Base-by-base conservation (phyloP, 2,888 invertebrate species). In the Drosophila mulleri region DNA sequence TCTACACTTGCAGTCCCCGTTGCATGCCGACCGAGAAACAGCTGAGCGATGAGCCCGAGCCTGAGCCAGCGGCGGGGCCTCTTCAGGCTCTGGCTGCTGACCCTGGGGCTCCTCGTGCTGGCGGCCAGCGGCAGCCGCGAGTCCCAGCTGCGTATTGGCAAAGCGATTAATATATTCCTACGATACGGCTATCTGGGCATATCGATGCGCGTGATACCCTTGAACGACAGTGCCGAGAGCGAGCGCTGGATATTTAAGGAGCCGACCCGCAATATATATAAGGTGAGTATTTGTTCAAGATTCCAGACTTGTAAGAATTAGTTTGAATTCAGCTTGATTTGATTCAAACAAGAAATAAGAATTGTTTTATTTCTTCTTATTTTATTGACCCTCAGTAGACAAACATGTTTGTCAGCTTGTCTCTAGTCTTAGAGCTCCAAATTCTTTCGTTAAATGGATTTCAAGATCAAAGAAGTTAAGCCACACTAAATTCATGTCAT, bases 121-220 rank as follows among this genome's bases (percentile, higher is more conserved):
- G 78, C 80, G 68, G 88, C 84, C 75, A 88, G 88, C 52, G 91
- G 91, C 64, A 90, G 88, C 57, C 91, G 92, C 52, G 93, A 93
- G 73, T 93, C 93, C n/a, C 92, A 92, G 77, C 77, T 93, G 60
- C 90, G 96, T 81, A 95, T 97, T 76, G 98, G 97, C 82, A 96
- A 96, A 90, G 96, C 97, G 74, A 96, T 97, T 89, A 97, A 97
- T 93, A 95, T 97, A 89, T 97, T 97, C 81, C 94, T 95, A 92
- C 94, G 95, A 75, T 96, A 96, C 94, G 96, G 96, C 77, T 96
- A 96, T 93, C 94, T 96, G 91, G 96, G 96, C 92, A 96, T 96
- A 92, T 96, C 96, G 92, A 96, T 97, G 96, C 94, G 96, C 58
- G 97, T 97, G 67, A 96, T 97, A 41, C 96, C 97, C 0, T 94